phyloP scores from a whole-genome alignment of 2,888 invertebrate species.

The Acrobasis consociella region DNA sequence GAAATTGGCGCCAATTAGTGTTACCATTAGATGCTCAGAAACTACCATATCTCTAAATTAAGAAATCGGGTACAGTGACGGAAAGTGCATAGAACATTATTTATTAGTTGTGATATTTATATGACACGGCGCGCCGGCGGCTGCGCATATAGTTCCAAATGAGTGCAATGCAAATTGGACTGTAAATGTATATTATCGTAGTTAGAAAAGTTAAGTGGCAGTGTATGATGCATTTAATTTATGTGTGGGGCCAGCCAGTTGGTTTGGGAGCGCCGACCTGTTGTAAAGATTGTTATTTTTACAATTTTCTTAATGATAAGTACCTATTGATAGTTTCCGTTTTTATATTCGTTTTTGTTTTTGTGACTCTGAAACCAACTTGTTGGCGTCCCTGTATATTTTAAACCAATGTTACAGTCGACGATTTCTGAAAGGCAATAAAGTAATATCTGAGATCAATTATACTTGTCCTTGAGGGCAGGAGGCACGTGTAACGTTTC shows the following conservation, averaged over 20 bases:
- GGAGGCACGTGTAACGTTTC: constrained; percentile 8
- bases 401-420: constrained; percentile 40
- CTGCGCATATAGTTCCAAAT: constrained; percentile 61
- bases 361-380: constrained; percentile 40
- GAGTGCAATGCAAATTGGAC: constrained; percentile 69
- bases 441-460: constrained; percentile 19
- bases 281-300: constrained; percentile 22
- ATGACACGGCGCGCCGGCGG: constrained; percentile 48
- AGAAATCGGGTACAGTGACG: constrained; percentile 61
- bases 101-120: constrained; percentile 75
- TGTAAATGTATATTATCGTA: constrained; percentile 69
- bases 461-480: neutral
- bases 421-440: constrained; percentile 34
- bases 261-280: neutral
- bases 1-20: constrained; percentile 20
- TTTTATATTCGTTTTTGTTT: constrained; percentile 23
- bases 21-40: constrained; percentile 53
- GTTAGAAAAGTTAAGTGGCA: constrained; percentile 75
- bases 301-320: constrained; percentile 12
- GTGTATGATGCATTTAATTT: constrained; percentile 76
- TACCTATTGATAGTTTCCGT: constrained; percentile 18
- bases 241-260: constrained; percentile 45
- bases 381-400: constrained; percentile 38
- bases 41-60: constrained; percentile 73
- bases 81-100: constrained; percentile 61